phyloP scores from a whole-genome alignment of 2,888 invertebrate species.

The Laspeyria flexula region DNA sequence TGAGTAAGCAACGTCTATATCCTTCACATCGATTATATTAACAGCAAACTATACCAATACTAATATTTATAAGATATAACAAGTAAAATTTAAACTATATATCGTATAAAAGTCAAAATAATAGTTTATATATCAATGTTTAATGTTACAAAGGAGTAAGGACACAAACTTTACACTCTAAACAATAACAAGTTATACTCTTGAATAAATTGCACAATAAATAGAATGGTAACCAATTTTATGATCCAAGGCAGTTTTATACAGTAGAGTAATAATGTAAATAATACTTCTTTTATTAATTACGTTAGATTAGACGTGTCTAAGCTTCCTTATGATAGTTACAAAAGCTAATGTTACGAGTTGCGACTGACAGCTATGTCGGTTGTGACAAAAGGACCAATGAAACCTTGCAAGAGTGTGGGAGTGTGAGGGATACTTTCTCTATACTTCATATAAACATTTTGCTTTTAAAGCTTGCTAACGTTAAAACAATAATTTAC shows the following conservation, averaged over 20 bases:
- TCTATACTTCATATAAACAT: slow-evolving; percentile 50
- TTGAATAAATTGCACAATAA: slow-evolving; percentile 32
- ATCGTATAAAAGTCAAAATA: background rate
- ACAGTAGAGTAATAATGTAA: slow-evolving; percentile 57
- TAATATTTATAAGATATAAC: background rate
- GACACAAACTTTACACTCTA: slow-evolving; percentile 8
- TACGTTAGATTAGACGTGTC: slow-evolving; percentile 44
- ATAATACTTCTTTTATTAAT: slow-evolving; percentile 65
- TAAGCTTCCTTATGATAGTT: slow-evolving; percentile 51
- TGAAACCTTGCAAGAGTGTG: slow-evolving; percentile 67
- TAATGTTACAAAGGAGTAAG: too few species aligned
- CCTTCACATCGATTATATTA: slow-evolving; percentile 15
- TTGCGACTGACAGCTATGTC: slow-evolving; percentile 49
- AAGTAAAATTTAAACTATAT: background rate
- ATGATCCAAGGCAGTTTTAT: slow-evolving; percentile 42
- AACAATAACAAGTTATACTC: slow-evolving; percentile 34
- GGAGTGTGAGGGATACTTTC: slow-evolving; percentile 63
- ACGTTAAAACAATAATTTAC: slow-evolving; percentile 32
- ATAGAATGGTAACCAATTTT: slow-evolving; percentile 39
- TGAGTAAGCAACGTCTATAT: slow-evolving; percentile 15
- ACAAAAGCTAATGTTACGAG: slow-evolving; percentile 62
- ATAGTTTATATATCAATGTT: background rate
- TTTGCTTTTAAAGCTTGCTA: slow-evolving; percentile 66
- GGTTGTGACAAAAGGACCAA: slow-evolving; percentile 48
- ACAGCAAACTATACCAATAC: slow-evolving; percentile 4